Conservation (phyloP, 2,113 vertebrate genomes). For the Vimba vimba region DNA sequence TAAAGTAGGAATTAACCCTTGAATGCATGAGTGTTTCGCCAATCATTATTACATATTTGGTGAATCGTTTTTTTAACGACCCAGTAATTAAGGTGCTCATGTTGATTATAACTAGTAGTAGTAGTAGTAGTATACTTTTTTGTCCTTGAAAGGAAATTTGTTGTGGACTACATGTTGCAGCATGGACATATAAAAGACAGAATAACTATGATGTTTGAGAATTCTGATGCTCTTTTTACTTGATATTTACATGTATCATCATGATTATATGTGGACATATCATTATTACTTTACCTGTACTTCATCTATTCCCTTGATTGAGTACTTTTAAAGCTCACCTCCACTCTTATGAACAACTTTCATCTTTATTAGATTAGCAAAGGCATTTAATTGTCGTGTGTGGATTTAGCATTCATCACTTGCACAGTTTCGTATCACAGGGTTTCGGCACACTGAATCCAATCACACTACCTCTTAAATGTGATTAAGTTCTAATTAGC, state of each 20-base stretch:
- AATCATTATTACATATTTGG: too few relatives aligned
- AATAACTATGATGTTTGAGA: background rate
- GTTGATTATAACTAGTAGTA: background rate
- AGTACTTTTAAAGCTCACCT: slow-evolving; percentile 13
- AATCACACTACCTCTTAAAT: slow-evolving; percentile 50
- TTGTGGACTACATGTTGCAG: too few relatives aligned
- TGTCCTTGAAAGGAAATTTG: too few relatives aligned
- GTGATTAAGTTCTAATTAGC: slow-evolving; percentile 56
- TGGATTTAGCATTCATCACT: slow-evolving; percentile 47
- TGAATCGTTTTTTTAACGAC: too few relatives aligned
- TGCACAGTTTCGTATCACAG: slow-evolving; percentile 20
- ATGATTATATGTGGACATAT: too few relatives aligned
- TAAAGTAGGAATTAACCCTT: background rate
- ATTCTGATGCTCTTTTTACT: background rate
- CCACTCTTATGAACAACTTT: background rate
- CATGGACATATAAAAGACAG: too few relatives aligned
- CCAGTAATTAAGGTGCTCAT: background rate
- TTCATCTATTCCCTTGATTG: background rate
- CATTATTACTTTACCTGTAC: background rate
- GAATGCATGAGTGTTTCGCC: too few relatives aligned
- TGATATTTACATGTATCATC: background rate
- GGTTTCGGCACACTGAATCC: slow-evolving; percentile 48
- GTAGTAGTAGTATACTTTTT: too few relatives aligned
- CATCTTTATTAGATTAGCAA: slow-evolving; percentile 52
- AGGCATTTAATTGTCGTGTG: slow-evolving; percentile 40